These are phyloP conservation scores for Blomia tropicalis DNA, from an alignment of 2,888 invertebrate genomes.

Conservation along the genomic window DNA sequence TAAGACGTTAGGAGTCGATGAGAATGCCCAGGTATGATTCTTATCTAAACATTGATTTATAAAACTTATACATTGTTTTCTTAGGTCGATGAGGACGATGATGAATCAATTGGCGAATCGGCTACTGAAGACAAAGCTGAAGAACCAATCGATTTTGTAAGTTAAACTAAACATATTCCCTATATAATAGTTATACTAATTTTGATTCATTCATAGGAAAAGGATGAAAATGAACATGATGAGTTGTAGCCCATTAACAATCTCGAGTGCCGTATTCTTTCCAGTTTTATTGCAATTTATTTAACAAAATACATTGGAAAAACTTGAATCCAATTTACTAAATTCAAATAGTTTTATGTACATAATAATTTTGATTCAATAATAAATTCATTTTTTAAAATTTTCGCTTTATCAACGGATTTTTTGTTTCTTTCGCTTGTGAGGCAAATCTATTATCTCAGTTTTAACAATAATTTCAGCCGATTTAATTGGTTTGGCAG, in stretches of 20 bases:
- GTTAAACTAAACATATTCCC: background rate
- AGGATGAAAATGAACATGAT: too few species aligned
- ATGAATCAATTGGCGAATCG: background rate
- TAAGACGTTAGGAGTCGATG: slow-evolving; percentile 55
- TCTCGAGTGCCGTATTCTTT: background rate
- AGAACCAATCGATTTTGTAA: background rate
- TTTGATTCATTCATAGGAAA: background rate
- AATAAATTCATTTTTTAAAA: background rate
- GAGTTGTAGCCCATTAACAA: too few species aligned
- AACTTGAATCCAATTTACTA: background rate
- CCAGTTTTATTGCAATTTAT: background rate
- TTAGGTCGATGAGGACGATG: background rate
- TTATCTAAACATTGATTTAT: background rate
- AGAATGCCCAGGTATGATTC: slow-evolving; percentile 47
- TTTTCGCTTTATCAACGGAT: background rate
- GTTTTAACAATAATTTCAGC: background rate
- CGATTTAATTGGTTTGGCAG: background rate
- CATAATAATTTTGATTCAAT: too few species aligned
- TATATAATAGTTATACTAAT: background rate
- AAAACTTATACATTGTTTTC: background rate
- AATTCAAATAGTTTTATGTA: background rate
- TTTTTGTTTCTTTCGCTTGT: background rate
- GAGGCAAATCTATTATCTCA: background rate
- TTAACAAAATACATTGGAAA: background rate
- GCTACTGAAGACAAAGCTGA: background rate